phyloP scores from a whole-genome alignment of 2,888 invertebrate genomes.

The Rhagophthalmus giganteus region DNA sequence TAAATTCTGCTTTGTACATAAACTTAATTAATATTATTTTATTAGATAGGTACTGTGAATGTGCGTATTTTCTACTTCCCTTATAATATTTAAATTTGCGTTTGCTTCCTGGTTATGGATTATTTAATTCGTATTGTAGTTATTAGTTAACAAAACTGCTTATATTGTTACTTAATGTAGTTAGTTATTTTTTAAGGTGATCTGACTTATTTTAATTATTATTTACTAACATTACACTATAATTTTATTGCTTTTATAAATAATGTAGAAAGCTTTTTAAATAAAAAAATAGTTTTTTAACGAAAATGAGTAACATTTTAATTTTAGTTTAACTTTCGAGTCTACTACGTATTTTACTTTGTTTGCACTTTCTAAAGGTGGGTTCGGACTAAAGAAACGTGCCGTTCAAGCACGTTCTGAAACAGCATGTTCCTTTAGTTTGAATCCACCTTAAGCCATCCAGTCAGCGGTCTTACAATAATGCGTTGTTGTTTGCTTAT shows the following conservation, averaged over 20 bases:
- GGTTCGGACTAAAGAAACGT: too few relatives aligned
- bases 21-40: neutral
- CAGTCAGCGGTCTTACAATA: too few relatives aligned
- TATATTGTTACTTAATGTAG: constrained; percentile 7
- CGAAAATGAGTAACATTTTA: too few relatives aligned
- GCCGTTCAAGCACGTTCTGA: too few relatives aligned
- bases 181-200: constrained; percentile 1
- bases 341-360: too few relatives aligned
- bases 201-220: constrained; percentile 2
- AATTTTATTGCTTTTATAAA: neutral
- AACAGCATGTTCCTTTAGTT: too few relatives aligned
- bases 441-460: too few relatives aligned
- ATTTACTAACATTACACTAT: neutral
- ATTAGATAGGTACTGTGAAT: neutral
- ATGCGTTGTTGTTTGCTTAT: too few relatives aligned
- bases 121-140: constrained; percentile 1
- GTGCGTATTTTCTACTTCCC: neutral
- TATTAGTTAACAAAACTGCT: neutral
- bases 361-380: too few relatives aligned
- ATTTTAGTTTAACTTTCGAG: too few relatives aligned
- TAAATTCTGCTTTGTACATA: neutral
- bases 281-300: too few relatives aligned
- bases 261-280: neutral
- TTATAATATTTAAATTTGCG: neutral
- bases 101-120: constrained; percentile 7